Base-by-base conservation (phyloP, 2,113 vertebrate species). In the Dendrocopos noguchii region DNA sequence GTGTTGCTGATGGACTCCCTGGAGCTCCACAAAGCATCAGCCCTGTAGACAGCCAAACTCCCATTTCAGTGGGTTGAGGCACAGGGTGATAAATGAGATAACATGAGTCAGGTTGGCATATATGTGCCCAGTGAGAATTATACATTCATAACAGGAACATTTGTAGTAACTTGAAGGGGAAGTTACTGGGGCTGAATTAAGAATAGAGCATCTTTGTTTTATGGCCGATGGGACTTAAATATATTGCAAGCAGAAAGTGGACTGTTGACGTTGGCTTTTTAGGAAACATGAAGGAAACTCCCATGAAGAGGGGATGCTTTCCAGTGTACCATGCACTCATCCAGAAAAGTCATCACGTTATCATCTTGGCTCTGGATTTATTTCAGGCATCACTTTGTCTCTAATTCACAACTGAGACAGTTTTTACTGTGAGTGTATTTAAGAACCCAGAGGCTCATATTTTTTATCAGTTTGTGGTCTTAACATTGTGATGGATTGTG, bases 391-490 rank as follows among this genome's bases (percentile, higher is more conserved):
- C 8, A 2, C 70, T 73, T 96, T 91, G n/a, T 55, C 73, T 84
- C 56, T 87, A 67, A 84, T 75, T 95, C 85, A 91, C 63, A 84
- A 47, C 71, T 76, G 61, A 71, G 84, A 90, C 73, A 80, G 79
- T n/a, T 96, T 91, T 95, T 91, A 86, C 73, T 27, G 3, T 12
- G 10, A 86, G 63, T 88, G 57, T 94, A 53, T 78, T 90, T 85
- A 90, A 94, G 93, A 92, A 76, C 82, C 59, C 80, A 36, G 53
- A 84, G 82, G 87, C 73, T 65, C 17, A 3, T 93, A 86, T 78
- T 94, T 94, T 95, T 96, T 87, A 87, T 91, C 81, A 78, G 79
- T 83, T 89, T 80, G 60, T 95, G 84, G 82, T 94, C 94, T 90
- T 91, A 94, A 68, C 47, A 11, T 75, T 59, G 53, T 91, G 82